Evolutionary conservation across 2,797 vertebrate species (phyloP), one percentile per base, ranked within the genome.

Genomic region (Micrastur ruficollis): DNA sequence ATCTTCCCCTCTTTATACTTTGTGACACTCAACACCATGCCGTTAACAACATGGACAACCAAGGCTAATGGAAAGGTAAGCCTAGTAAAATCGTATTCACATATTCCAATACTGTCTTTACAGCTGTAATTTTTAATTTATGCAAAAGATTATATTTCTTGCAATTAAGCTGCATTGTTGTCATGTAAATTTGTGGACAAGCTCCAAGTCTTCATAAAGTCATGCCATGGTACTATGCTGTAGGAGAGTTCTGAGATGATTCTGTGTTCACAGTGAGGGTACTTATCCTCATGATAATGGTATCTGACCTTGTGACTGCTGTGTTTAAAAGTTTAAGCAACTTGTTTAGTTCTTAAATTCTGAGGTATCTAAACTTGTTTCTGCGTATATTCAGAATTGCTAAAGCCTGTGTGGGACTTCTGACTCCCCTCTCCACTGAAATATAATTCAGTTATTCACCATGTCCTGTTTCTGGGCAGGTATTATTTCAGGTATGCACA

Each of bases 1-100:
- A 19, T 46, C 29, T 74, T 78, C 47, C 11, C 10, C 15, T 76
- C 8, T 46, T 72, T 15, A 1, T n/a, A 44, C 20, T 56, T 68
- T 32, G 14, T 61, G 52, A 22, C 6, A 8, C 12, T 74, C 14
- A 81, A 20, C 11, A 34, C 23, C 0, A 0, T 36, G 26, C 7
- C 63, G 12, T 46, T 38, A 49, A 49, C 22, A 72, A 38, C 12
- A 65, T 9, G 8, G 62, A 38, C 14, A 56, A 40, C 16, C 5
- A 56, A 40, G 36, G 63, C 17, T 42, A 36, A 21, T 16, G 16
- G 31, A 72, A 81, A 81, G 13, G 5, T 47, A 88, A 68, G 8
- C 5, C 38, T 11, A 55, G 46, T 4, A 80, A 85, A 87, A 65
- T 18, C 15, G 4, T 20, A 29, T 67, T 49, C 27, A 61, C 6